Conservation (phyloP, 2,113 vertebrate species). For the Lamprologus callipterus region DNA sequence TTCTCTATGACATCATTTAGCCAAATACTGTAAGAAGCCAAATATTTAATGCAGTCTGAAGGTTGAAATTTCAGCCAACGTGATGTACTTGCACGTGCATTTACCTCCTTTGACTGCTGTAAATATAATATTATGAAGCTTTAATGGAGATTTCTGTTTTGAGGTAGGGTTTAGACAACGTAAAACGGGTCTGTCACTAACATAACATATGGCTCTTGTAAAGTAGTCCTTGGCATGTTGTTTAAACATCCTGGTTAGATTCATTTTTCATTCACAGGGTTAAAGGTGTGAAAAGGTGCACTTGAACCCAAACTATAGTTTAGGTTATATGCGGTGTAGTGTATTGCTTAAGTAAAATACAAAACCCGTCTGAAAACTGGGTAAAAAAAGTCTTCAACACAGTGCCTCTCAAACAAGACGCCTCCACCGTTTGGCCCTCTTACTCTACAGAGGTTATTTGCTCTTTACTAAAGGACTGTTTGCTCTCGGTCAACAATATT, state of each 20-base stretch:
- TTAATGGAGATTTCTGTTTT: background rate
- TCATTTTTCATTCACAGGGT: background rate
- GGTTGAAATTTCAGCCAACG: accelerated
- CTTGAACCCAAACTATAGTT: background rate
- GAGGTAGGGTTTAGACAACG: background rate
- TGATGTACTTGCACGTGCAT: background rate
- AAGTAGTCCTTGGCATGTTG: background rate
- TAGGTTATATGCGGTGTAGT: background rate
- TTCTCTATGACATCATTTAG: background rate
- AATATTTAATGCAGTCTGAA: background rate
- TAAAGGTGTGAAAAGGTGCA: background rate
- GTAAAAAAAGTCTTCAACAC: background rate
- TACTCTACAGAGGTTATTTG: background rate
- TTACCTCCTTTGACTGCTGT: background rate
- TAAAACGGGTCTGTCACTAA: background rate
- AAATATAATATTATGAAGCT: background rate
- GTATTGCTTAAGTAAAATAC: background rate
- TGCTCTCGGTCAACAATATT: background rate
- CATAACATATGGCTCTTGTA: accelerated
- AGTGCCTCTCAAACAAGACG: background rate
- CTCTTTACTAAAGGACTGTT: background rate
- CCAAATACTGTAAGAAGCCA: background rate
- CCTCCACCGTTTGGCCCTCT: accelerated
- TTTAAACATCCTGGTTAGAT: background rate
- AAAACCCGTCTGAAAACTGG: background rate